Percentiles rank a stretch among this genome's conserved stretches.
These are phyloP conservation scores for Pyrochroa serraticornis DNA, from an alignment of 2,888 invertebrate species.

Conservation along the genomic window DNA sequence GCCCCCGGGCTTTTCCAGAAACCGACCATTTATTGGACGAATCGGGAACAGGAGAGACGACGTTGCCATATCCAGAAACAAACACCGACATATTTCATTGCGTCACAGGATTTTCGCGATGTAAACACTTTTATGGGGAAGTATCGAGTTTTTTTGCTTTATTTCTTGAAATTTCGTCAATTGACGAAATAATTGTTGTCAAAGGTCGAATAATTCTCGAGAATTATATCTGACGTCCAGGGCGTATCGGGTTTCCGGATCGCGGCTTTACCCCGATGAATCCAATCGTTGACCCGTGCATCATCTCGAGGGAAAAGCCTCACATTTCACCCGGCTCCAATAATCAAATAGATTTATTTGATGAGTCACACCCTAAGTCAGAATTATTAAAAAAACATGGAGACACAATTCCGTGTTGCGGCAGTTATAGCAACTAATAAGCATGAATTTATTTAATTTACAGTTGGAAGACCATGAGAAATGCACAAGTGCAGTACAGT, in stretches of 20 bases:
- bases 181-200: no score
- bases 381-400: slow-evolving; percentile 6
- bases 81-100: no score
- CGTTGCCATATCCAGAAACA: no score
- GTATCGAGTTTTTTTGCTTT: no score
- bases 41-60: slow-evolving; percentile 9
- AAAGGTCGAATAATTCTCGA: no score
- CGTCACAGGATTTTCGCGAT: no score
- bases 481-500: neutral
- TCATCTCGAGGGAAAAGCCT: slow-evolving; percentile 35
- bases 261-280: neutral
- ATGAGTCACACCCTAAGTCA: slow-evolving; percentile 10
- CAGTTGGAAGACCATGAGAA: no score
- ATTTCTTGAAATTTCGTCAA: no score
- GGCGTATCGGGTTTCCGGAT: neutral
- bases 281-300: slow-evolving; percentile 40
- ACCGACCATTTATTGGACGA: slow-evolving; percentile 42
- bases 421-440: neutral
- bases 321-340: slow-evolving; percentile 34
- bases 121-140: no score
- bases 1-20: slow-evolving; percentile 47
- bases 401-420: neutral
- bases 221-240: neutral
- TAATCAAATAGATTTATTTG: slow-evolving; percentile 9
- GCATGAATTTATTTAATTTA: no score